Base-by-base conservation (phyloP, 2,797 vertebrate species). In the Zenarchopterus dispar region DNA sequence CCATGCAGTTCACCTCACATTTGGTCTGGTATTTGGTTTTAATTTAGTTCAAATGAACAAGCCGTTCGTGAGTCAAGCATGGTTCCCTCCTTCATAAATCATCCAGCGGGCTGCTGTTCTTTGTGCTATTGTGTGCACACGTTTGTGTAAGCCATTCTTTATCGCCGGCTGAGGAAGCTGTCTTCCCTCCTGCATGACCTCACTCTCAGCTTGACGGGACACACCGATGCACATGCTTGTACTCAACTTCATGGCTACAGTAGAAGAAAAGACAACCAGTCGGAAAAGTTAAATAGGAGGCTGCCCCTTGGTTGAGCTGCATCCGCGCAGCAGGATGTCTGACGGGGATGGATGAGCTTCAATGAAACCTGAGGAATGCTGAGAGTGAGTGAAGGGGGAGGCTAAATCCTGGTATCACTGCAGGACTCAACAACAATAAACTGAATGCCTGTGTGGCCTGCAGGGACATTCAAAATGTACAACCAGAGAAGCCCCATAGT, bases 261-360 rank as follows among this genome's bases (percentile, higher is more conserved):
- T 45, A n/a, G 49, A 59, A 70, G 56, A 69, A 81, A 77, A 87
- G 81, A 74, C 71, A 65, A 84, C 77, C 68, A 77, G 82, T 85
- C 81, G 75, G 70, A 77, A 59, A 62, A 77, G 80, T 73, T 33
- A 80, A 87, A 86, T 70, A 70, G 66, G 78, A 82, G 81, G 71
- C 81, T 68, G 64, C 58, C 66, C 47, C 26, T 75, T 55, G n/a
- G 49, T 67, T 5, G n/a, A 75, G 67, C 70, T 56, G 80, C 44
- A 78, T 62, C 75, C 53, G 67, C 84, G 67, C 81, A 75, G 85
- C 69, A 43, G 85, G 86, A 58, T 45, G 39, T 62, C 70, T 83
- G 79, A 82, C 72, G 22, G 62, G 83, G 82, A 84, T 73, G 82
- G 76, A 82, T 77, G 83, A 81, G 77, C 45, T 74, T 73, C 68